These are phyloP conservation scores for Lamellibrachia satsuma DNA, from an alignment of 2,888 invertebrate species.

Conservation along the genomic window DNA sequence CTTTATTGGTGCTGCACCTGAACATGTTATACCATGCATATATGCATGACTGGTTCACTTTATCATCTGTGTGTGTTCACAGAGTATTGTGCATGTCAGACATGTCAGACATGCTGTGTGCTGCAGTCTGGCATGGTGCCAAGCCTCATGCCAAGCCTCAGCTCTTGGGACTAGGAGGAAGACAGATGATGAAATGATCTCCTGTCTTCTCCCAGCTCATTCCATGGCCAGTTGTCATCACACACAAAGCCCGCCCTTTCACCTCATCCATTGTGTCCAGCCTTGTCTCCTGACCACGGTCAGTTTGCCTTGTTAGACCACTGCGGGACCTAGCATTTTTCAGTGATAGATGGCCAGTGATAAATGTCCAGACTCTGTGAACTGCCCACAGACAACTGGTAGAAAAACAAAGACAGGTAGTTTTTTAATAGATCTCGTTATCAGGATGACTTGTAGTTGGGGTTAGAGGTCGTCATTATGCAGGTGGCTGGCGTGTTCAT, in stretches of 20 bases:
- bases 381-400: background rate
- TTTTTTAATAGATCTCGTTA: background rate
- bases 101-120: background rate
- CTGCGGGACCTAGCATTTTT: background rate
- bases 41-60: background rate
- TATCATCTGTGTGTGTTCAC: background rate
- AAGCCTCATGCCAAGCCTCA: too few relatives aligned
- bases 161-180: background rate
- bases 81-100: background rate
- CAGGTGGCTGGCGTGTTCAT: background rate
- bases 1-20: background rate
- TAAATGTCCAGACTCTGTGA: too few relatives aligned
- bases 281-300: background rate
- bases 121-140: background rate
- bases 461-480: background rate
- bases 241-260: background rate
- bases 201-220: background rate
- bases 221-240: background rate
- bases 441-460: background rate
- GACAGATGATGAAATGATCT: constrained; percentile 1
- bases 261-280: background rate
- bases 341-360: background rate
- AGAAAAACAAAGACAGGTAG: background rate
- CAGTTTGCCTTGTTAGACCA: background rate
- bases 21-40: background rate